These are phyloP conservation scores for Solen grandis DNA, from an alignment of 1,140 invertebrate genomes.

Conservation along the genomic window DNA sequence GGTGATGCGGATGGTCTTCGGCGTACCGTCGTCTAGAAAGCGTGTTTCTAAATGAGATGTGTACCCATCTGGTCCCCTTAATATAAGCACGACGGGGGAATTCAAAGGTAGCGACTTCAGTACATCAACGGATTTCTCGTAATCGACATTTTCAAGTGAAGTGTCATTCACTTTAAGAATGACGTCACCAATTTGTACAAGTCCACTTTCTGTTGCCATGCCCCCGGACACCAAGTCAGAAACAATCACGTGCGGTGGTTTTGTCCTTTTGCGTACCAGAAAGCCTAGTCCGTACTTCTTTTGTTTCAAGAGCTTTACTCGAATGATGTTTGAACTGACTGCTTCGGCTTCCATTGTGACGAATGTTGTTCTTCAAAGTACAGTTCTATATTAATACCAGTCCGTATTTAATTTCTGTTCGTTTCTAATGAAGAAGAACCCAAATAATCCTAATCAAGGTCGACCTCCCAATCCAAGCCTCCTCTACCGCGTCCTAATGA, in stretches of 20 bases:
- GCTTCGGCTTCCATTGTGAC: background rate
- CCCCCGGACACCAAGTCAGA: slow-evolving; percentile 72
- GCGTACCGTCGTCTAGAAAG: slow-evolving; percentile 72
- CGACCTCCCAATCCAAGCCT: no score
- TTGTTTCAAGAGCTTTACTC: slow-evolving; percentile 74
- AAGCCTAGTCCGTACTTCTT: slow-evolving; percentile 74
- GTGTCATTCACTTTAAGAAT: slow-evolving; percentile 76
- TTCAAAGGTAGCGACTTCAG: slow-evolving; percentile 71
- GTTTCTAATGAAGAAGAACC: no score
- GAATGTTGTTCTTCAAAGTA: no score
- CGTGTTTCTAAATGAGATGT: slow-evolving; percentile 75
- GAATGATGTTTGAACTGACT: slow-evolving; percentile 67
- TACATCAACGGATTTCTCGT: slow-evolving; percentile 71
- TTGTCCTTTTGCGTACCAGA: slow-evolving; percentile 70
- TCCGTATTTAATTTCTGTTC: no score
- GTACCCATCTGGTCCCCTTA: slow-evolving; percentile 73
- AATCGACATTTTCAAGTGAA: slow-evolving; percentile 70
- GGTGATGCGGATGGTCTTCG: slow-evolving; percentile 71
- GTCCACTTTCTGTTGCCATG: slow-evolving; percentile 72
- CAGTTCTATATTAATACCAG: no score
- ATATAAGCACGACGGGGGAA: slow-evolving; percentile 66
- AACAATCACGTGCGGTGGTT: slow-evolving; percentile 71
- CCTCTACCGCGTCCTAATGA: no score
- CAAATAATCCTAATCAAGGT: no score
- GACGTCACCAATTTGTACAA: slow-evolving; percentile 74